These are phyloP conservation scores for Muraenolepis orangiensis DNA, from an alignment of 2,797 vertebrate genomes.

Conservation along the genomic window DNA sequence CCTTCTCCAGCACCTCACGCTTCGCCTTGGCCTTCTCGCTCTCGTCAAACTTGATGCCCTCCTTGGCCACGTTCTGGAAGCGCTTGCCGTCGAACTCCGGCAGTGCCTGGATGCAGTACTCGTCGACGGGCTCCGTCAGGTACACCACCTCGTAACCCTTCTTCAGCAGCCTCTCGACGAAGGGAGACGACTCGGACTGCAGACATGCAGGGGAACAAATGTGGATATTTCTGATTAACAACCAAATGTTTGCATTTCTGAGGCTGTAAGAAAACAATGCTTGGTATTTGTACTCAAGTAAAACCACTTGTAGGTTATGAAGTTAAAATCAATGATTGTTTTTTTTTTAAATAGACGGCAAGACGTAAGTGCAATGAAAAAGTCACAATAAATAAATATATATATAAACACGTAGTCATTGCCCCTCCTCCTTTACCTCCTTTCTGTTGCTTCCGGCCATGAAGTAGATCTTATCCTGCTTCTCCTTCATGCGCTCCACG, in stretches of 20 bases:
- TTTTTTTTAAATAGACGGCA: too few relatives aligned
- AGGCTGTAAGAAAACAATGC: neutral
- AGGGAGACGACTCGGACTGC: slow-evolving; percentile 94
- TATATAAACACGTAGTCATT: neutral
- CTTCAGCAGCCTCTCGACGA: slow-evolving; percentile 93
- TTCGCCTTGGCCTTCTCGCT: slow-evolving; percentile 92
- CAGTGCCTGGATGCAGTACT: slow-evolving; percentile 97
- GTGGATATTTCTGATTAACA: neutral
- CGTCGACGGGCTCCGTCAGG: slow-evolving; percentile 95
- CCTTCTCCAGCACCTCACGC: slow-evolving; percentile 88
- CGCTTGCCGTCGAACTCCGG: slow-evolving; percentile 97
- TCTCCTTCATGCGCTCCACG: slow-evolving; percentile 98
- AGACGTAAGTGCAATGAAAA: too few relatives aligned
- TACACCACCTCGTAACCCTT: slow-evolving; percentile 99
- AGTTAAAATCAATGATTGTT: neutral
- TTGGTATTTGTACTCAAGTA: neutral
- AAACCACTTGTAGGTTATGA: neutral
- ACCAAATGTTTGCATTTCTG: neutral
- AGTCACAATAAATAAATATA: neutral
- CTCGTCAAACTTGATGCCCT: slow-evolving; percentile 95
- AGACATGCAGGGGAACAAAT: neutral
- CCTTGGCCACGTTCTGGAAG: slow-evolving; percentile 98
- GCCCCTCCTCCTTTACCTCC: slow-evolving; percentile 75
- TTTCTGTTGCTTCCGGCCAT: slow-evolving; percentile 95
- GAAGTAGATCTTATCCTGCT: slow-evolving; percentile 98